Base-by-base conservation (phyloP, 1,140 invertebrate species). In the Bombus soroeensis region DNA sequence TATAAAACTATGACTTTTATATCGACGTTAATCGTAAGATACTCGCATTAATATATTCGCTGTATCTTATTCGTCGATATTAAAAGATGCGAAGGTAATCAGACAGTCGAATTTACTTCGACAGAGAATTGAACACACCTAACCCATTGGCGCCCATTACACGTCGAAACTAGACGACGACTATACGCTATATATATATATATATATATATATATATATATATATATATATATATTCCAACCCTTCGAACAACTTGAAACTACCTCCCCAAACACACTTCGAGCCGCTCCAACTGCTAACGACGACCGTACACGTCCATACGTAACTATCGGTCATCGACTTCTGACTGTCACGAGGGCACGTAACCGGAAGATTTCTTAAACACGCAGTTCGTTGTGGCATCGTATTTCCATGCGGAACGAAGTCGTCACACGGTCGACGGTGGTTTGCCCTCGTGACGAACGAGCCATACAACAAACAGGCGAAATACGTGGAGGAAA, bases 401-500 rank as follows among this genome's bases (percentile, higher is more conserved):
- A 39, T 64, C 32, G 80, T 43, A 73, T 74, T 37, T 74, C 70
- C n/a, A 25, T 6, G 22, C 12, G 80, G 34, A 82, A 82, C 73
- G 47, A 39, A 82, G 73, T 83, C 72, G 72, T 76, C 59, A 10
- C 32, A 32, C 32, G 57, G 13, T 2, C 32, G 8, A 13, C 59
- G 57, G 53, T 70, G 73, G 62, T 88, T 81, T 34, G 82, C 68
- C 64, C 34, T 6, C 74, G 62, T 68, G 74, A 86, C 79, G 77
- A 70, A 74, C 62, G 80, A 80, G 64, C 41, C 41, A 66, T 72
- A 47, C 59, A 79, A 41, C 41, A n/a, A 22, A n/a, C 28, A 68
- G 66, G 64, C 75, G 68, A 79, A 80, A 66, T 76, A 83, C 88
- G 68, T 32, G 74, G 43, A 71, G 71, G 70, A 79, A 88, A 89